phyloP scores from a whole-genome alignment of 2,113 vertebrate genomes.

The Catharus fuscescens region DNA sequence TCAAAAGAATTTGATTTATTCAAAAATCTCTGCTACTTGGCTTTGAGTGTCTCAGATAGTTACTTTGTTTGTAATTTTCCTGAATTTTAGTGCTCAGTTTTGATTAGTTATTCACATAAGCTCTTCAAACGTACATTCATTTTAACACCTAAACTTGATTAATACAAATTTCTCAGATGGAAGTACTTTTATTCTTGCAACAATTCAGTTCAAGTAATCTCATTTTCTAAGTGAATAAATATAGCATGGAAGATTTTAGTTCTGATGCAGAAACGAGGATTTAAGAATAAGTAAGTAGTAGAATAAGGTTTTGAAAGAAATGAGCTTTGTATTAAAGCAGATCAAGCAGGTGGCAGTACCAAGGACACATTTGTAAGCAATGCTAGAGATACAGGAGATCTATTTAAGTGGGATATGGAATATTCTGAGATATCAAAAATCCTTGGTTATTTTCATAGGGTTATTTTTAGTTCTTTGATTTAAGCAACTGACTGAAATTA shows the following conservation, averaged over 20 bases:
- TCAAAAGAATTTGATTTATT: background rate
- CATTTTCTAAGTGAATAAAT: background rate
- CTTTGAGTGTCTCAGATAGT: background rate
- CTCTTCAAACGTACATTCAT: background rate
- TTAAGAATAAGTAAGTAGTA: background rate
- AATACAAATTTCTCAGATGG: background rate
- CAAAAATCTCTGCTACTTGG: background rate
- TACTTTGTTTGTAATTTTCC: background rate
- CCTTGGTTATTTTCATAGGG: background rate
- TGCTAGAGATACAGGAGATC: background rate
- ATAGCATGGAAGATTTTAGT: background rate
- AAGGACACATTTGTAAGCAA: background rate
- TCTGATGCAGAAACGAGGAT: background rate
- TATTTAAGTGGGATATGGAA: background rate
- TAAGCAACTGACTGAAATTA: background rate
- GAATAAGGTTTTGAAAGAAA: background rate
- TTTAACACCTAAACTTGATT: background rate
- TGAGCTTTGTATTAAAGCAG: background rate
- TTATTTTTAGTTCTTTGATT: conserved; percentile 5
- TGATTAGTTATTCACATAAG: background rate
- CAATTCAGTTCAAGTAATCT: background rate
- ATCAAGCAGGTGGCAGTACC: background rate
- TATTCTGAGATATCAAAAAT: background rate
- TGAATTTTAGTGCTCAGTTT: background rate
- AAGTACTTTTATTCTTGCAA: background rate